A percentile compares a stretch with the other conserved stretches of the same genome.
These are phyloP conservation scores for Trematocara macrostoma DNA, from an alignment of 2,113 vertebrate species.

Conservation along the genomic window DNA sequence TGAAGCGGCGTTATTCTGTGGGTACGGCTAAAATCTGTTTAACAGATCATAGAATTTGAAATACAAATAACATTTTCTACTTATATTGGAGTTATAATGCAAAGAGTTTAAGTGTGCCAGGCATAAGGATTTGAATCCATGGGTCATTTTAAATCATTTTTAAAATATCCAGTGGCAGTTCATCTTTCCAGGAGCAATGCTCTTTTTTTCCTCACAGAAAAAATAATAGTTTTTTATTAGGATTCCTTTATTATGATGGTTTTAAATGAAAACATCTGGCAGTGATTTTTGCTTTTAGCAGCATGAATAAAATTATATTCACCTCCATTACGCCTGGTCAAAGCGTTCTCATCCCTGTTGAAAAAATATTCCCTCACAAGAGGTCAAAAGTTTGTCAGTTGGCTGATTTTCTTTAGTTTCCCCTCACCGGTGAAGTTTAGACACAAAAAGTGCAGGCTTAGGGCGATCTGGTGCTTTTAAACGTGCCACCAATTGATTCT, in stretches of 20 bases:
- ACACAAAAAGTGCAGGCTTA: neutral
- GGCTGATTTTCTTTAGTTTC: neutral
- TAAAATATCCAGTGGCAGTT: neutral
- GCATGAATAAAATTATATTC: neutral
- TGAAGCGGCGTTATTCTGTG: neutral
- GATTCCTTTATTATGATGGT: neutral
- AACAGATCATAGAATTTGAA: neutral
- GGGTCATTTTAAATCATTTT: neutral
- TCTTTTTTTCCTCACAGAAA: neutral
- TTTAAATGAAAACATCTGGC: neutral
- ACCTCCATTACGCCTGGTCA: neutral
- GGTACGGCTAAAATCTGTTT: neutral
- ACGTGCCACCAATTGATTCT: neutral
- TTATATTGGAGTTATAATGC: neutral
- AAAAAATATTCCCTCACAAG: neutral
- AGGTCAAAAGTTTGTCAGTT: neutral
- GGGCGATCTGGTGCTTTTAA: neutral
- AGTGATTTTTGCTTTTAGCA: neutral
- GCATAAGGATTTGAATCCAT: neutral
- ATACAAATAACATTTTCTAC: neutral
- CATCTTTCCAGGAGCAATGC: neutral
- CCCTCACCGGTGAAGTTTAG: neutral
- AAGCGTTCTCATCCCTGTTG: neutral
- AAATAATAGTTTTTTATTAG: neutral
- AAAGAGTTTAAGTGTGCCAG: neutral